Evolutionary conservation across 2,888 invertebrate species (phyloP).

Genomic region (Cheilosia soror): DNA sequence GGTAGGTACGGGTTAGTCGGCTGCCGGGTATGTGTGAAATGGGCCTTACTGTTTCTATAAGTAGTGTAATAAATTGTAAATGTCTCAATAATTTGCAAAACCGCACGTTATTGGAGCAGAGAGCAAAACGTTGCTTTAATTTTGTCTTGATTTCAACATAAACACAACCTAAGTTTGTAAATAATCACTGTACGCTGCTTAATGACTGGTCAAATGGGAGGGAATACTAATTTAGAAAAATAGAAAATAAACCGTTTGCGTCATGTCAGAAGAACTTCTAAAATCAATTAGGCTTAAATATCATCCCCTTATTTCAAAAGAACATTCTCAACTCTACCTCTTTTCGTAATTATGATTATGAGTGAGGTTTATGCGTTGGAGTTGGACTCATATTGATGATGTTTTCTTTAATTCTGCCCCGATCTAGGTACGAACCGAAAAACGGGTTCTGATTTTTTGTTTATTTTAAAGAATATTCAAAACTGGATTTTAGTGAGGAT

Average conservation of each 20-base stretch:
- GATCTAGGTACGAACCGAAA: no score
- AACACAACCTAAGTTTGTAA: no score
- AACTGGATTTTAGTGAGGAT: constrained; percentile 9
- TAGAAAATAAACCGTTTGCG: background rate
- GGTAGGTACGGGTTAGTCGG: no score
- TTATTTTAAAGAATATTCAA: constrained; percentile 24
- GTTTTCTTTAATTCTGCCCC: constrained; percentile 9
- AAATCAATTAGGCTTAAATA: constrained; percentile 29
- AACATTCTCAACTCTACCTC: background rate
- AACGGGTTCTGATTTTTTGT: constrained; percentile 9
- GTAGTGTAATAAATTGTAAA: no score
- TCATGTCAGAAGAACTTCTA: constrained; percentile 9
- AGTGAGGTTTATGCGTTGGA: constrained; percentile 2
- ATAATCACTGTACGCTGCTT: no score
- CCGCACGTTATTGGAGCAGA: no score
- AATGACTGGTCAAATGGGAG: no score
- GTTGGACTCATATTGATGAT: constrained; percentile 10
- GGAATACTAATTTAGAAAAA: background rate
- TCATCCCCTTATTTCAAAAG: constrained; percentile 1
- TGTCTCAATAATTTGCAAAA: no score
- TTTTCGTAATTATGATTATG: background rate
- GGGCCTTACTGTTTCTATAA: no score
- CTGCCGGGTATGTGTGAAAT: no score
- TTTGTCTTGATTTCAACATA: no score
- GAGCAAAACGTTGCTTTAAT: no score